phyloP scores from a whole-genome alignment of 2,888 invertebrate species.

The Agonopterix subpropinquella region DNA sequence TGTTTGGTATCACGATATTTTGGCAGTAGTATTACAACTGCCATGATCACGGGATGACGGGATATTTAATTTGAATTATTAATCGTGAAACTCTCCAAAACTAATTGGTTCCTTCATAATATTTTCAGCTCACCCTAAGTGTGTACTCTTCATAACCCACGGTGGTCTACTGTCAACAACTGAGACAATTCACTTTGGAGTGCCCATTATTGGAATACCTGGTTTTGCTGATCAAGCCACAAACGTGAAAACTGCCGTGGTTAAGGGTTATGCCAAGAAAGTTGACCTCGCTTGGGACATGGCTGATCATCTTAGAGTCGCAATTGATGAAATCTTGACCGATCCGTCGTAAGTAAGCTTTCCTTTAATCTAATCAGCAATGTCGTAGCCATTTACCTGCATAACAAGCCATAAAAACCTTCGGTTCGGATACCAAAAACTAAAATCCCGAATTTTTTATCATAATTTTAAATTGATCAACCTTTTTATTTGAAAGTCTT shows the following conservation, averaged over 20 bases:
- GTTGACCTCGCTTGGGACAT: conserved; percentile 28
- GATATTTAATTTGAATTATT: too few species aligned
- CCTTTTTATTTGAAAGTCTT: too few species aligned
- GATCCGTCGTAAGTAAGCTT: conserved; percentile 9
- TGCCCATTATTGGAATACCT: conserved; percentile 49
- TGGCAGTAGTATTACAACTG: neutral
- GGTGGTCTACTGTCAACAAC: conserved; percentile 50
- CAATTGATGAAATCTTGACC: conserved; percentile 26
- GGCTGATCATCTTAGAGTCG: conserved; percentile 23
- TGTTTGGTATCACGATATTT: too few species aligned
- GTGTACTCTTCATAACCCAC: conserved; percentile 49
- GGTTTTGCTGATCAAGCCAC: conserved; percentile 46
- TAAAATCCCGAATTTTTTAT: too few species aligned
- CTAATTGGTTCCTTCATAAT: neutral
- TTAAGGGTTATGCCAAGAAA: conserved; percentile 33
- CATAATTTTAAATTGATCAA: too few species aligned
- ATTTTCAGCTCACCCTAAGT: conserved; percentile 48
- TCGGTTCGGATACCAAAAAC: too few species aligned
- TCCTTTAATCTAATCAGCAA: neutral
- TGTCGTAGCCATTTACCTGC: too few species aligned
- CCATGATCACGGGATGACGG: too few species aligned
- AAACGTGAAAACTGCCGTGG: conserved; percentile 35
- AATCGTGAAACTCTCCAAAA: neutral
- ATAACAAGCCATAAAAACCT: too few species aligned
- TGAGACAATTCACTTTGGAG: conserved; percentile 42